Evolutionary conservation across 2,113 vertebrate species (phyloP).

Genomic region (Marmota flaviventris): DNA sequence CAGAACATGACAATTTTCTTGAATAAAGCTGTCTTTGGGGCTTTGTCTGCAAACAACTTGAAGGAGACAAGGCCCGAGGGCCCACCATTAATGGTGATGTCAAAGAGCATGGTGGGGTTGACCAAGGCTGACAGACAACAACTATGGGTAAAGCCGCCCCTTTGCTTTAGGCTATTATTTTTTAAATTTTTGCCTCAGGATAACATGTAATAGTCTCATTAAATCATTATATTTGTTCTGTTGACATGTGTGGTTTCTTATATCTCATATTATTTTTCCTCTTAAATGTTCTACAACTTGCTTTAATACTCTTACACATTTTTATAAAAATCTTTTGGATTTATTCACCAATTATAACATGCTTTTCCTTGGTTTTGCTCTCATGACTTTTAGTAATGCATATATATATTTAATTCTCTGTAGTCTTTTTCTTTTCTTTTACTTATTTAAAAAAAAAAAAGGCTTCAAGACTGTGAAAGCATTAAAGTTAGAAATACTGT

Average conservation of each 20-base stretch:
- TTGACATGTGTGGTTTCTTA: background rate
- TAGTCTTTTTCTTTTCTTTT: background rate
- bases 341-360: background rate
- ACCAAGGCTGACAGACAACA: no score
- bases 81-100: no score
- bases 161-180: constrained; percentile 3
- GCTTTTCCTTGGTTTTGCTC: background rate
- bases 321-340: background rate
- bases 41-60: no score
- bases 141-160: background rate
- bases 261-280: background rate
- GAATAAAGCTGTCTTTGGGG: no score
- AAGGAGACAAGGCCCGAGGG: no score
- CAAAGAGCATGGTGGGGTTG: no score
- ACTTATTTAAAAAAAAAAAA: background rate
- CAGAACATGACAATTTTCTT: no score
- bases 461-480: background rate
- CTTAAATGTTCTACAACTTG: background rate
- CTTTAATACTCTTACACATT: background rate
- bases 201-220: background rate
- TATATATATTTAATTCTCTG: background rate
- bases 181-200: background rate
- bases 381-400: background rate
- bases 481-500: background rate
- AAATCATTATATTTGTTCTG: background rate